Conservation (phyloP, 2,888 invertebrate species). For the Hydropsyche betteni region DNA sequence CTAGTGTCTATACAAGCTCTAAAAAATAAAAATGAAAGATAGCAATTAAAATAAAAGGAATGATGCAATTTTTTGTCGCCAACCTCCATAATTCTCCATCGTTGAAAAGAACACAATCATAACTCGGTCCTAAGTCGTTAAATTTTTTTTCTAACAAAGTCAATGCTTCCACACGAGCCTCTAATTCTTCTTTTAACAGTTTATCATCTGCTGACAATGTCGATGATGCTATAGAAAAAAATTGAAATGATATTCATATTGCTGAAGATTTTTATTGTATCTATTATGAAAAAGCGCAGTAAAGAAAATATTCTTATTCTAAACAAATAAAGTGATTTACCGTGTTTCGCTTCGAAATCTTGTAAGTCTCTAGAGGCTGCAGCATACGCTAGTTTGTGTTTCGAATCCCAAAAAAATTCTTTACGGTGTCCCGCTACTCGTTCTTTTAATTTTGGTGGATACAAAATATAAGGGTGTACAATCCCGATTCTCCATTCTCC, state of each 20-base stretch:
- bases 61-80: conserved; percentile 48
- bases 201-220: conserved; percentile 75
- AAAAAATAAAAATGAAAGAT: conserved; percentile 49
- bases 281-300: no score
- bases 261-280: no score
- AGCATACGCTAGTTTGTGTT: conserved; percentile 81
- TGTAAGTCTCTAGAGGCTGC: conserved; percentile 79
- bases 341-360: conserved; percentile 77
- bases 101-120: conserved; percentile 93
- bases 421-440: conserved; percentile 82
- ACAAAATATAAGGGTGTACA: conserved; percentile 85
- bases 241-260: conserved; percentile 53
- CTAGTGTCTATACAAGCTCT: conserved; percentile 87
- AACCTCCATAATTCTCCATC: conserved; percentile 92
- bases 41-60: conserved; percentile 36
- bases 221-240: conserved; percentile 55
- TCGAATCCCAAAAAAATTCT: conserved; percentile 85
- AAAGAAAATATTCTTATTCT: conserved; percentile 18
- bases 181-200: conserved; percentile 86
- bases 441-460: conserved; percentile 84
- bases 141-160: conserved; percentile 88
- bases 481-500: conserved; percentile 89
- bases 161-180: conserved; percentile 84
- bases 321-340: conserved; percentile 54
- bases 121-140: conserved; percentile 85